Conservation (phyloP, 2,797 vertebrate species). For the Gymnoscopelus braueri region DNA sequence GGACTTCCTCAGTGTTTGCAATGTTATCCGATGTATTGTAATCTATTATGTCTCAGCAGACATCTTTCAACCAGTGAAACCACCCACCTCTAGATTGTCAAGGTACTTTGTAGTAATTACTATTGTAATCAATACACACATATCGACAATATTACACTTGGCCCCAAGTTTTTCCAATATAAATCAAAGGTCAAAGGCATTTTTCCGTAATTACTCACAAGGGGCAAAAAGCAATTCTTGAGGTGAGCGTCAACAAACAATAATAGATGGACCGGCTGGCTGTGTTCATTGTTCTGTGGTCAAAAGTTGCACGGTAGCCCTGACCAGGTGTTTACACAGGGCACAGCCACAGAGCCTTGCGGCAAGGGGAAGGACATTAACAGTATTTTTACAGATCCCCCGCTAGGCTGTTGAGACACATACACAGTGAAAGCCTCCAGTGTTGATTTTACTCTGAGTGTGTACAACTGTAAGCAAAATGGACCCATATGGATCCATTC, state of each 20-base stretch:
- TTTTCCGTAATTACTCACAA: slow-evolving; percentile 82
- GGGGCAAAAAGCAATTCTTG: slow-evolving; percentile 65
- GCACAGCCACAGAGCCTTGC: slow-evolving; percentile 63
- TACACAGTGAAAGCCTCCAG: no score
- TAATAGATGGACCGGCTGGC: slow-evolving; percentile 81
- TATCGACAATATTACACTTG: slow-evolving; percentile 73
- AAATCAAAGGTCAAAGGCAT: slow-evolving; percentile 84
- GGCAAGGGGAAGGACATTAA: slow-evolving; percentile 57
- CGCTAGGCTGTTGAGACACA: slow-evolving; percentile 29
- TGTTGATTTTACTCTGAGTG: no score
- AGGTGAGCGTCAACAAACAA: slow-evolving; percentile 80
- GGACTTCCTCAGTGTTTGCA: slow-evolving; percentile 25
- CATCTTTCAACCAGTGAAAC: slow-evolving; percentile 48
- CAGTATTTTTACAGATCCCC: slow-evolving; percentile 56
- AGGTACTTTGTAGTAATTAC: slow-evolving; percentile 73
- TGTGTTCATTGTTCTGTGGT: slow-evolving; percentile 80
- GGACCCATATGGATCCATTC: no score
- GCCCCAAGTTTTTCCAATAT: slow-evolving; percentile 72
- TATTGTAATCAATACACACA: slow-evolving; percentile 68
- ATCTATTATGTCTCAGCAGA: slow-evolving; percentile 40
- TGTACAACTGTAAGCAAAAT: no score
- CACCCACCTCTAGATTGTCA: slow-evolving; percentile 39
- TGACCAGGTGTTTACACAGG: slow-evolving; percentile 80
- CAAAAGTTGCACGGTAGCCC: slow-evolving; percentile 59
- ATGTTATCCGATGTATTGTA: slow-evolving; percentile 36